A percentile compares a stretch with the other conserved stretches of the same genome.
These are phyloP conservation scores for Fulica atra DNA, from an alignment of 2,113 vertebrate genomes.

Conservation along the genomic window DNA sequence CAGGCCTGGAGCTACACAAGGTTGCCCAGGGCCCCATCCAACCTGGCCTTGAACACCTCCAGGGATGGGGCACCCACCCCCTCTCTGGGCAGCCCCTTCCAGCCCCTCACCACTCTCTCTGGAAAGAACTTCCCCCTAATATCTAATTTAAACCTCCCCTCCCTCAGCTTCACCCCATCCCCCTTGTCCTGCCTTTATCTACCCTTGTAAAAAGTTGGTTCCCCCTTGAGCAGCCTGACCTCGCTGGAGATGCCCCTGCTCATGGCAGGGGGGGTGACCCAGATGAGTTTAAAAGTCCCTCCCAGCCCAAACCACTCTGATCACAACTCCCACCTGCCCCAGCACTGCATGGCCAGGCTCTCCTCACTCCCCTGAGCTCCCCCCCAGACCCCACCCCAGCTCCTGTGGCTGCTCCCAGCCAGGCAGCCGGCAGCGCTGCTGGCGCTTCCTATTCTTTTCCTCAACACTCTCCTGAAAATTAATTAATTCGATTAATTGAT, in stretches of 20 bases:
- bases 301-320: neutral
- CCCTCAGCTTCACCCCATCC: too few species aligned
- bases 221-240: neutral
- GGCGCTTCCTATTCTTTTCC: neutral
- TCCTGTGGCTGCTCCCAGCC: neutral
- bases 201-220: too few species aligned
- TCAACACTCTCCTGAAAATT: conserved; percentile 5
- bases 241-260: neutral
- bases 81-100: too few species aligned
- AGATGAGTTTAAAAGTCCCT: neutral
- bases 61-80: too few species aligned
- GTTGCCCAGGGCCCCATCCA: too few species aligned
- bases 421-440: neutral
- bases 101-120: too few species aligned
- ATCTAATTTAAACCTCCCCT: too few species aligned
- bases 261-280: rapidly evolving
- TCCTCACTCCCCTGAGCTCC: neutral
- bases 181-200: too few species aligned
- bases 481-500: conserved; percentile 53
- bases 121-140: too few species aligned
- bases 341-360: neutral
- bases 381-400: rapidly evolving
- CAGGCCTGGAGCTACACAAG: too few species aligned
- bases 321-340: neutral
- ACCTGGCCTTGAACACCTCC: too few species aligned